Base-by-base conservation (phyloP, 2,888 invertebrate genomes). In the Agapetus fuscipes region DNA sequence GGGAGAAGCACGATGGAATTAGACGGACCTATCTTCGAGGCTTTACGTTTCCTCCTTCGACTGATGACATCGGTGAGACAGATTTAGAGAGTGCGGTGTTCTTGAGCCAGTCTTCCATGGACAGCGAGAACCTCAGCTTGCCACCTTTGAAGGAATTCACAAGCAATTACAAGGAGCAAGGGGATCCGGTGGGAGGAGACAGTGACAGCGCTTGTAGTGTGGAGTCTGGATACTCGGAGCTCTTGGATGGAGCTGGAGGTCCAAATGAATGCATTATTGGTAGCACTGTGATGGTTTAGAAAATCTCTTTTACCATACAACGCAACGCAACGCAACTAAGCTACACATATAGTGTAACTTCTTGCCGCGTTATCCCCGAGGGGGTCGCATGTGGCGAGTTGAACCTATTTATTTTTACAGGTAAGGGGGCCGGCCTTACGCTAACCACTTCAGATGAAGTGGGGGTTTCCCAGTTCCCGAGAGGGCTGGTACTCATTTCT, bases 181-280 rank as follows among this genome's bases (percentile, higher is more conserved):
- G 66, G 2, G 68, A 71, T 33, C 62, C 53, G 31, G 53, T 53
- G 1, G 78, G 76, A 34, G 59, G 63, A 41, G 82, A 82, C 53
- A 81, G 72, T 49, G 80, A 81, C 54, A 88, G 88, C 54, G 89
- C 83, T 46, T 83, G 86, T 56, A 88, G 88, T 58, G 90, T 91
- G 54, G 91, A 93, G 59, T 89, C 88, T 39, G 91, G 91, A 3
- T 91, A 89, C 61, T 90, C 88, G 17, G 91, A 91, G 58, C 72
- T 73, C 41, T 63, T 78, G 46, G 80, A 80, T 48, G 20, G 20
- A 20, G 52, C 49, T 29, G 62, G 61, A 10, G 32, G 30, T 26
- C 45, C 40, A 11, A 67, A 66, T 52, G 67, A 70, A 13, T 67
- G 68, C 48, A 58, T 67, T 35, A 66, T 70, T 13, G 69, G 66